Base-by-base conservation (phyloP, 2,888 invertebrate species). In the Syrista parreyssii region DNA sequence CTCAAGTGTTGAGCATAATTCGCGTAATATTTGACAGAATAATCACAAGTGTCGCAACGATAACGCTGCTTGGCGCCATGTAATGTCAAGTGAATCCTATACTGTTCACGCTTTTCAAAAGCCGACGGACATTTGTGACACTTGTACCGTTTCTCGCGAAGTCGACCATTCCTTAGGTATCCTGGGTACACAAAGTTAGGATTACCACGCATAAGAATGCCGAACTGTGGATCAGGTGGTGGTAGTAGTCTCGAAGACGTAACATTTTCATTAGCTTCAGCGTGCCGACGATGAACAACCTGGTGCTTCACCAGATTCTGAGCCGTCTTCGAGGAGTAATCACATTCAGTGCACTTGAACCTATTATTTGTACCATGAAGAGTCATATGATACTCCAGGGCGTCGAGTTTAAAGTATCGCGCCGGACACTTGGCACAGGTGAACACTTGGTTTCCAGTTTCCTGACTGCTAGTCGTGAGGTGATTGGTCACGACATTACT, bases 91-190 rank as follows among this genome's bases (percentile, higher is more conserved):
- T 97, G 97, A 35, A 96, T 95, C 90, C 96, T 95, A 90, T 96
- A 97, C 89, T 97, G 96, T 86, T 96, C 95, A 68, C 96, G 93
- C 91, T 97, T 97, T 86, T 97, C 96, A 91, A 97, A 97, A 0
- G 97, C 96, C 73, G 97, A 97, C 0, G 97, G 97, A 88, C 97
- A 97, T 91, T 96, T 96, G 86, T 95, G 95, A 89, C 97, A 97
- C 91, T 96, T 96, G 91, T 96, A 96, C 6, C 96, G 93, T 88
- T 96, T 96, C 88, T 96, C 95, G 88, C 95, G 96, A 86, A 95
- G 92, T 4, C 95, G 93, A 0, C 96, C 96, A 87, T 96, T 96
- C 89, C 95, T 95, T 78, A 96, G 88, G 83, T 94, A 95, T 0
- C 95, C 95, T 1, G 96, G 96, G 87, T 96, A 96, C 76, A 95